Evolutionary conservation across 2,888 invertebrate species (phyloP).

Genomic region (Trilocha varians): DNA sequence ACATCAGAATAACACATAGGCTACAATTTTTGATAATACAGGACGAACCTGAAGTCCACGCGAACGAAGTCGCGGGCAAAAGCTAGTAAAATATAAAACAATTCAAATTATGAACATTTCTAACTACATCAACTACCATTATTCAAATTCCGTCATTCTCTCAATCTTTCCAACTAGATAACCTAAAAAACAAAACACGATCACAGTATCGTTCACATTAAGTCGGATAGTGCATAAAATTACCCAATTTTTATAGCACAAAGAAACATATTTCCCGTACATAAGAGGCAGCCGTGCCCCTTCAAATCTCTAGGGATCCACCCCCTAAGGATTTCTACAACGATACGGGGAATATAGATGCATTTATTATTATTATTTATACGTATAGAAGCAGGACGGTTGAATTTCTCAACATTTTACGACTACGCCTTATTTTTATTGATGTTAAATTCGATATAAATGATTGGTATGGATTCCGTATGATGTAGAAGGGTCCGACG

Average conservation of each 20-base stretch:
- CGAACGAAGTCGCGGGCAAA: no score
- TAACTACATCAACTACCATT: no score
- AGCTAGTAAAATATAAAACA: no score
- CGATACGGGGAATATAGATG: conserved; percentile 39
- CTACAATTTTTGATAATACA: no score
- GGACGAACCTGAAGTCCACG: no score
- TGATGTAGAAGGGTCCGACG: conserved; percentile 16
- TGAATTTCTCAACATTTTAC: conserved; percentile 55
- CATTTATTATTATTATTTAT: conserved; percentile 64
- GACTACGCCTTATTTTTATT: conserved; percentile 55
- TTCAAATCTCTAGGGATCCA: conserved; percentile 27
- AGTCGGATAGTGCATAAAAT: conserved; percentile 55
- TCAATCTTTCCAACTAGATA: no score
- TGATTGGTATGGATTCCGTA: conserved; percentile 49
- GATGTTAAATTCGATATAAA: conserved; percentile 53
- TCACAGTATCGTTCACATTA: conserved; percentile 4
- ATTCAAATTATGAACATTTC: no score
- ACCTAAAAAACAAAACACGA: neutral
- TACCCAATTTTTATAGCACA: conserved; percentile 57
- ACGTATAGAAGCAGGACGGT: conserved; percentile 37
- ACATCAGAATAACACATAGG: no score
- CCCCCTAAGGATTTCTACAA: conserved; percentile 43
- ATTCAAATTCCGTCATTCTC: no score
- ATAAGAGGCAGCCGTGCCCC: conserved; percentile 31
- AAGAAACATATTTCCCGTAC: conserved; percentile 47